These are phyloP conservation scores for Syngnathus typhle DNA, from an alignment of 2,113 vertebrate species.

Conservation along the genomic window DNA sequence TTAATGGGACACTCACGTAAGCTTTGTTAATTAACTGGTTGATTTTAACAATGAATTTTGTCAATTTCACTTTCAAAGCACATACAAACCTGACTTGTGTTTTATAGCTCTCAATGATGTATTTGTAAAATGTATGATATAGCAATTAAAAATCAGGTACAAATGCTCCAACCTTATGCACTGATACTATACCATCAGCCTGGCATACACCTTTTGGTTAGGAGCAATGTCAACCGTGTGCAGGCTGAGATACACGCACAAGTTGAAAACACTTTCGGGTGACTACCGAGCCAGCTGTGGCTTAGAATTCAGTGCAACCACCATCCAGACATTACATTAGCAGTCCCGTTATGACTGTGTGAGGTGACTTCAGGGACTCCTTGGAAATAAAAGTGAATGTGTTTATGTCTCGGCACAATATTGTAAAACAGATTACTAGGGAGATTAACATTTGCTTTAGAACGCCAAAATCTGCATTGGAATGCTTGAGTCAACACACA, in stretches of 20 bases:
- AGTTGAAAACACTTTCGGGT: too few species aligned
- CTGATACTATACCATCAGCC: not conserved
- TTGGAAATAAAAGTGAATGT: not conserved
- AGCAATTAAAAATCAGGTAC: not conserved
- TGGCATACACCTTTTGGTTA: not conserved
- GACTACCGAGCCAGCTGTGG: not conserved
- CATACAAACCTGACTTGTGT: not conserved
- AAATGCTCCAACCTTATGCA: not conserved
- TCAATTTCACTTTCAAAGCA: not conserved
- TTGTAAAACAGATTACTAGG: too few species aligned
- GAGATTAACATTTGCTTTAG: too few species aligned
- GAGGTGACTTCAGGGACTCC: not conserved
- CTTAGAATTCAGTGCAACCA: not conserved
- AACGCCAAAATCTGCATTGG: too few species aligned
- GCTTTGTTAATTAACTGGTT: not conserved
- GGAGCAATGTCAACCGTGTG: not conserved
- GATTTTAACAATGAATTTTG: not conserved
- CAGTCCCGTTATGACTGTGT: not conserved
- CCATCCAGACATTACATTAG: not conserved
- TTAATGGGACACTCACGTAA: not conserved
- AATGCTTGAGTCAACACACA: too few species aligned
- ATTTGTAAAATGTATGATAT: not conserved
- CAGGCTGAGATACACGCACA: too few species aligned
- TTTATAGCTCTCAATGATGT: not conserved
- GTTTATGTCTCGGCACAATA: too few species aligned